These are phyloP conservation scores for Drosophila aff. DNA, from an alignment of 1,140 invertebrate genomes.

Conservation along the genomic window DNA sequence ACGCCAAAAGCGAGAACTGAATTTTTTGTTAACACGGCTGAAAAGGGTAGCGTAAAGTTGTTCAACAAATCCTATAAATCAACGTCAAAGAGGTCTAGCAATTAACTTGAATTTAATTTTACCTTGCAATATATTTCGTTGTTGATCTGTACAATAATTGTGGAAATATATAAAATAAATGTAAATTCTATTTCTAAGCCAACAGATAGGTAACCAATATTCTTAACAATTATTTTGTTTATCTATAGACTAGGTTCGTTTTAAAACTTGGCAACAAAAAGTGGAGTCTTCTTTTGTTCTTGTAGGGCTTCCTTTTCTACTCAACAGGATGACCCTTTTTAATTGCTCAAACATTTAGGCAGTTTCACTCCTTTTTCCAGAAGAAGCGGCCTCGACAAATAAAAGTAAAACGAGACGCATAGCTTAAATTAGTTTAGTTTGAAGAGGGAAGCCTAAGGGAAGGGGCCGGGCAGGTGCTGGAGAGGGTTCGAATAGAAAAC, in stretches of 20 bases:
- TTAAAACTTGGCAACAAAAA: constrained; percentile 22
- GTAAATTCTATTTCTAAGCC: neutral
- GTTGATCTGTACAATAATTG: neutral
- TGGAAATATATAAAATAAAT: no score
- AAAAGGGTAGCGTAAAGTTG: constrained; percentile 11
- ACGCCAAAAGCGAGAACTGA: constrained; percentile 28
- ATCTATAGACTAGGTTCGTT: neutral
- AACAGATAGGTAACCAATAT: neutral
- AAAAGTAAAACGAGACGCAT: constrained; percentile 22
- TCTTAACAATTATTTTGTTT: neutral
- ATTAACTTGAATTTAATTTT: neutral
- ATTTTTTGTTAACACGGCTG: constrained; percentile 18
- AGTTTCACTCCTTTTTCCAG: constrained; percentile 27
- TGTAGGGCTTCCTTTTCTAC: constrained; percentile 30
- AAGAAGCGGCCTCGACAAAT: neutral
- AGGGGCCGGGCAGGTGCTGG: constrained; percentile 13
- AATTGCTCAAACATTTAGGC: constrained; percentile 62
- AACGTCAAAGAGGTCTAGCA: neutral
- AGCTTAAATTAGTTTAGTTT: constrained; percentile 39
- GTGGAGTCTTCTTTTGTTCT: constrained; percentile 13
- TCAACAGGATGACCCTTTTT: constrained; percentile 60
- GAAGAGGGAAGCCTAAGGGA: neutral
- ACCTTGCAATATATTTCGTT: neutral
- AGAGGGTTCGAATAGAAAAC: constrained; percentile 2
- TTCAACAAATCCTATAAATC: neutral